These are phyloP conservation scores for Bimastos eiseni DNA, from an alignment of 2,888 invertebrate genomes.

Conservation along the genomic window DNA sequence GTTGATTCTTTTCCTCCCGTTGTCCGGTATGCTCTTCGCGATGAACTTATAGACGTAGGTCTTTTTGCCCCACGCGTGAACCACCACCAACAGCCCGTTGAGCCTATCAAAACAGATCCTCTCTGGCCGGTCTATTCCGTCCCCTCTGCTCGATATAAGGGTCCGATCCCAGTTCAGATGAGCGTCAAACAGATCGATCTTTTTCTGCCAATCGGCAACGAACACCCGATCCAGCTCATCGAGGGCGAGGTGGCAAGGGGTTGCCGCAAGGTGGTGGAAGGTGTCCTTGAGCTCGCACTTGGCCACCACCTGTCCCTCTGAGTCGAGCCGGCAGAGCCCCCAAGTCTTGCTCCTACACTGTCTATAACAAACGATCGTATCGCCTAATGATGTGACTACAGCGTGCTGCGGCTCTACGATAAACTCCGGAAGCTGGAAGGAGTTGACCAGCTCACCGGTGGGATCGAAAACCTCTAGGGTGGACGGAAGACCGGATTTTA, in stretches of 20 bases:
- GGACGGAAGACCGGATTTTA: neutral
- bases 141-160: neutral
- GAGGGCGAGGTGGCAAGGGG: conserved; percentile 14
- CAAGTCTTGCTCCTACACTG: neutral
- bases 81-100: neutral
- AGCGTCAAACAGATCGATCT: neutral
- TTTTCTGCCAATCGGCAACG: neutral
- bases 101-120: neutral
- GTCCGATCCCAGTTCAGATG: conserved; percentile 16
- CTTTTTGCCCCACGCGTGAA: conserved; percentile 8
- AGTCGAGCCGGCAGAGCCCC: neutral
- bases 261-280: conserved; percentile 16
- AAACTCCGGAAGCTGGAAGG: neutral
- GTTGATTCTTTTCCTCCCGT: neutral
- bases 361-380: neutral
- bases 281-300: neutral
- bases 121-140: neutral
- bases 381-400: neutral
- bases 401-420: neutral
- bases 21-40: neutral
- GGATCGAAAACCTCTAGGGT: neutral
- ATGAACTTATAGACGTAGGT: conserved; percentile 16
- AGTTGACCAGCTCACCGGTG: neutral
- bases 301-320: neutral
- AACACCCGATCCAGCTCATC: neutral